Base-by-base conservation (phyloP, 2,113 vertebrate genomes). In the Cepphus grylle region DNA sequence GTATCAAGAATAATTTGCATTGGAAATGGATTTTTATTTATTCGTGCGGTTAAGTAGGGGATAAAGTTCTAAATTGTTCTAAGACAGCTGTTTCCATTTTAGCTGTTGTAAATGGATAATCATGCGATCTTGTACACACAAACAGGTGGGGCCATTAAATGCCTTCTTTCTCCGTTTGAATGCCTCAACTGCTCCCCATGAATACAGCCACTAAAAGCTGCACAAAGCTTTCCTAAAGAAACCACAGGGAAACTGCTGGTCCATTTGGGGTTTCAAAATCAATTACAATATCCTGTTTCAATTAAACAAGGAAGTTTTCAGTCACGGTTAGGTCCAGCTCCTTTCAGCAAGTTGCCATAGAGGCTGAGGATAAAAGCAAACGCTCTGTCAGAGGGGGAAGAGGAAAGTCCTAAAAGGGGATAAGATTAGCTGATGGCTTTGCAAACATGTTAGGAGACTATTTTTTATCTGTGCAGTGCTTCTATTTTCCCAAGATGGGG, bases 1-100 rank as follows among this genome's bases (percentile, higher is more conserved):
- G 12, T 80, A 86, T 86, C 15, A 81, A 61, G 70, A 62, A 81
- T 74, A 79, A 91, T 94, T 96, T 97, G 56, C 69, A 95, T 63
- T 73, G 93, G 88, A 94, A 96, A 95, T 65, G 7, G 29, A 59
- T 81, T 89, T 93, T 78, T 91, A 59, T 96, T 83, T 85, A 79
- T 94, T 94, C 88, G 21, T 55, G 15, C 30, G 73, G 45, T 81
- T 88, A 94, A 91, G 61, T 58, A 88, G 82, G 42, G 69, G 59
- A 89, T 91, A 73, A 91, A 85, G 63, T 90, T 96, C 83, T 85
- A 81, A 96, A 91, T 74, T 91, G 72, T 93, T 96, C 58, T n/a
- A 72, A 76, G 61, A 81, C 94, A 97, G 92, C 88, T 97, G 92
- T 88, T 97, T 97, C 92, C 62, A 77, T 97, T 97, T 95, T 67